A percentile compares a stretch with the other conserved stretches of the same genome.
These are phyloP conservation scores for Cactoblastis cactorum DNA, from an alignment of 2,888 invertebrate genomes.

Conservation along the genomic window DNA sequence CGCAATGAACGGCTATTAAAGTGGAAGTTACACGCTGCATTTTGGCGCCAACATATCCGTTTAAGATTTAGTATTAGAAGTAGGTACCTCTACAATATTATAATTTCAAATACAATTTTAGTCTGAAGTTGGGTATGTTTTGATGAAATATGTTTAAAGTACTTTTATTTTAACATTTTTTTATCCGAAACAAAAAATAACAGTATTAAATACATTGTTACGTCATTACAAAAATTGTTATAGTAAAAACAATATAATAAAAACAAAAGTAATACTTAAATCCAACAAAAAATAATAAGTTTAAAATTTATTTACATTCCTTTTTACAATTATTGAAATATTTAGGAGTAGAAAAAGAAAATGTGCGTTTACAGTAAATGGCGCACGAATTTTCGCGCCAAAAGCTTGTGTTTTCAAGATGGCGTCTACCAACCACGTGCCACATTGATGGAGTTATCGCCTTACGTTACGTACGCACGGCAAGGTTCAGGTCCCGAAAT, in stretches of 20 bases:
- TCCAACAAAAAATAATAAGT: not conserved
- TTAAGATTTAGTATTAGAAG: constrained; percentile 16
- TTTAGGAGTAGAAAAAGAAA: not conserved
- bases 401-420: constrained; percentile 37
- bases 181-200: too few relatives aligned
- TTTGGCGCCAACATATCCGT: constrained; percentile 68
- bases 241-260: too few relatives aligned
- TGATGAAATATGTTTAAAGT: too few relatives aligned
- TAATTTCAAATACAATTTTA: too few relatives aligned
- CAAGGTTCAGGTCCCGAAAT: too few relatives aligned
- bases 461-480: not conserved
- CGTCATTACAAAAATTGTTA: too few relatives aligned
- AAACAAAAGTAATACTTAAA: too few relatives aligned
- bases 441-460: not conserved
- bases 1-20: constrained; percentile 75
- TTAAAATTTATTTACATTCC: not conserved
- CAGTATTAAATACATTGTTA: too few relatives aligned
- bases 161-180: too few relatives aligned
- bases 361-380: constrained; percentile 18
- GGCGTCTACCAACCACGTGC: constrained; percentile 64
- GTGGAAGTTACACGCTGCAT: constrained; percentile 62
- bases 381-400: constrained; percentile 24
- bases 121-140: too few relatives aligned
- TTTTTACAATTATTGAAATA: not conserved
- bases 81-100: too few relatives aligned